A percentile compares a stretch with the other conserved stretches of the same genome.
Conservation (phyloP, 2,113 vertebrate species). For the Verasper variegatus region DNA sequence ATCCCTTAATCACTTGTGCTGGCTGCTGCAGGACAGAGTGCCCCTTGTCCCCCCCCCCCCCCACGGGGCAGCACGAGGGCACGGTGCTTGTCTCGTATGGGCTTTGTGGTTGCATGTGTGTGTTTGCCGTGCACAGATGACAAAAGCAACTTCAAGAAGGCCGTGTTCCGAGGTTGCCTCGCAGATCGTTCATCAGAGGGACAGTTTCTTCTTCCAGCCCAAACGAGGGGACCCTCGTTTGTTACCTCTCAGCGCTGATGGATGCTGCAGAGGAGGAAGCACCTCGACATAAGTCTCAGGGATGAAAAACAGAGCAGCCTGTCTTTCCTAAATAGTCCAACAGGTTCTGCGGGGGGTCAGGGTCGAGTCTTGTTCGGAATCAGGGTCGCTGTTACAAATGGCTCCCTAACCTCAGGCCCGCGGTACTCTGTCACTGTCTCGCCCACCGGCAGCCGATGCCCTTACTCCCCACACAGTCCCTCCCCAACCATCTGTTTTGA, state of each 20-base stretch:
- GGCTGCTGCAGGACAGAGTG: constrained; percentile 17
- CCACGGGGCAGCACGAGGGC: constrained; percentile 10
- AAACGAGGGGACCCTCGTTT: constrained; percentile 12
- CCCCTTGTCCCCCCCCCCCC: constrained; percentile 1
- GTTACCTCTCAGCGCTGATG: constrained; percentile 18
- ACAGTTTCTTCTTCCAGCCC: neutral
- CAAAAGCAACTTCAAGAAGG: neutral
- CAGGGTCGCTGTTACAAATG: constrained; percentile 54
- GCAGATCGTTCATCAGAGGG: neutral
- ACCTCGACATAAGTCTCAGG: constrained; percentile 12
- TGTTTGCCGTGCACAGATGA: neutral
- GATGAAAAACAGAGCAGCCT: constrained; percentile 17
- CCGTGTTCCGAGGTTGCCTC: neutral
- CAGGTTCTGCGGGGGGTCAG: constrained; percentile 37
- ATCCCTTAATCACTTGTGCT: constrained; percentile 59
- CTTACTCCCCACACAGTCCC: constrained; percentile 28
- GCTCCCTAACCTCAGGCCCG: constrained; percentile 13
- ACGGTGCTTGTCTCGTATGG: neutral
- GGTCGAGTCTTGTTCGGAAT: constrained; percentile 52
- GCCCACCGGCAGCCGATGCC: constrained; percentile 13
- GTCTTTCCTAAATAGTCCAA: constrained; percentile 26
- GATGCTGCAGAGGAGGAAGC: constrained; percentile 29
- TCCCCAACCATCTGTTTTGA: constrained; percentile 72
- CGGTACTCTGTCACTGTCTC: constrained; percentile 34
- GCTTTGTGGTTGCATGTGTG: constrained; percentile 3